Percentiles rank a stretch among this genome's conserved stretches.
Conservation (phyloP, 2,113 vertebrate genomes). For the Prietella phreatophila region DNA sequence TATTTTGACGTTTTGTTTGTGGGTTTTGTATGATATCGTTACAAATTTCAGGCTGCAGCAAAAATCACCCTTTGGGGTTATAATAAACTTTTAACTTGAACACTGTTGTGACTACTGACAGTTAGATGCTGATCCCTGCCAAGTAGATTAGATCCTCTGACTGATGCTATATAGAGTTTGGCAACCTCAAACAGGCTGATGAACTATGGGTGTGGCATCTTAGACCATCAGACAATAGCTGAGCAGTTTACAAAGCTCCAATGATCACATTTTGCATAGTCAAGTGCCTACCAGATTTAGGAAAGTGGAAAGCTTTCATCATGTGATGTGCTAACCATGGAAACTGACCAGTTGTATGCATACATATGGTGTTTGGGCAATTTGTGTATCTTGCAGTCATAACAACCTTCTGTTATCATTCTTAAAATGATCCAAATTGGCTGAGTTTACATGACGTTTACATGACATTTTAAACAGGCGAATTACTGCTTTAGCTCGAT, state of each 20-base stretch:
- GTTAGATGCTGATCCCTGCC: neutral
- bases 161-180: neutral
- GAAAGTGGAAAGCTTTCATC: neutral
- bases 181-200: neutral
- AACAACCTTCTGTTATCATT: neutral
- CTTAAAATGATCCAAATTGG: neutral
- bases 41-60: too few relatives aligned
- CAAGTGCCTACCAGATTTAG: neutral
- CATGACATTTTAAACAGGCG: too few relatives aligned
- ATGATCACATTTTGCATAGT: neutral
- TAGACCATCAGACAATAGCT: neutral
- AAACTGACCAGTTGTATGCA: neutral
- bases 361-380: neutral
- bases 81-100: neutral
- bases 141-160: neutral
- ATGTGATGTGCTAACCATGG: neutral
- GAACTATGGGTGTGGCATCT: neutral
- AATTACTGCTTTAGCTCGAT: too few relatives aligned
- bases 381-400: neutral
- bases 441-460: too few relatives aligned
- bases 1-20: neutral
- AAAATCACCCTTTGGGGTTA: too few relatives aligned
- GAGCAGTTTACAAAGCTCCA: neutral
- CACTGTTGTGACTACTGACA: neutral
- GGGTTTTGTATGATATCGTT: too few relatives aligned